Percentiles rank a stretch among this genome's conserved stretches.
phyloP scores from a whole-genome alignment of 2,113 vertebrate genomes.

The Trochalopteron elliotii region DNA sequence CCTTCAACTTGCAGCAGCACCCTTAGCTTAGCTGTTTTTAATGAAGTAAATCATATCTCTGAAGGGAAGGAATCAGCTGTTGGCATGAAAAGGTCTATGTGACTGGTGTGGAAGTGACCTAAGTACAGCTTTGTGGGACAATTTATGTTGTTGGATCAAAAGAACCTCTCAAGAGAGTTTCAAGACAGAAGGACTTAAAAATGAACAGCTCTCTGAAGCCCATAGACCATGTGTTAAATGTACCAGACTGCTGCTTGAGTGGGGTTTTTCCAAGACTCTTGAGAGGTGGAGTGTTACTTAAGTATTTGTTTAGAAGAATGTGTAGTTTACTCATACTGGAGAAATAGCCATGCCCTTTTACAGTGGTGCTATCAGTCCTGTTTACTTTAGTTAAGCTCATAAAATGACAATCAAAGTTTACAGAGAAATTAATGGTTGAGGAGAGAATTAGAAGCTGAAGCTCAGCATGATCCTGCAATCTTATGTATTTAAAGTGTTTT shows the following conservation, averaged over 20 bases:
- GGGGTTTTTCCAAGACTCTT: background rate
- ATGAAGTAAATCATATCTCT: background rate
- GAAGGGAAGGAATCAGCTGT: background rate
- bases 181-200: background rate
- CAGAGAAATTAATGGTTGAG: background rate
- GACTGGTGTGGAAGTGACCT: background rate
- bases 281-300: slow-evolving; percentile 20
- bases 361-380: background rate
- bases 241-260: background rate
- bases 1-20: background rate
- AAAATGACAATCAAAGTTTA: background rate
- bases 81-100: background rate
- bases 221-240: background rate
- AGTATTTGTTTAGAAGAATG: slow-evolving; percentile 47
- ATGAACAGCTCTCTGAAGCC: background rate
- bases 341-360: background rate
- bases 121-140: background rate
- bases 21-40: background rate
- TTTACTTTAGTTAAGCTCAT: background rate
- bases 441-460: background rate
- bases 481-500: background rate
- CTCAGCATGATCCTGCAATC: background rate
- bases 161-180: background rate
- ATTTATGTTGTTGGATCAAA: background rate
- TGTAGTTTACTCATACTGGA: background rate